Evolutionary conservation across 2,888 invertebrate species (phyloP), one percentile per base, ranked within the genome.

Genomic region (Mimachlamys varia): DNA sequence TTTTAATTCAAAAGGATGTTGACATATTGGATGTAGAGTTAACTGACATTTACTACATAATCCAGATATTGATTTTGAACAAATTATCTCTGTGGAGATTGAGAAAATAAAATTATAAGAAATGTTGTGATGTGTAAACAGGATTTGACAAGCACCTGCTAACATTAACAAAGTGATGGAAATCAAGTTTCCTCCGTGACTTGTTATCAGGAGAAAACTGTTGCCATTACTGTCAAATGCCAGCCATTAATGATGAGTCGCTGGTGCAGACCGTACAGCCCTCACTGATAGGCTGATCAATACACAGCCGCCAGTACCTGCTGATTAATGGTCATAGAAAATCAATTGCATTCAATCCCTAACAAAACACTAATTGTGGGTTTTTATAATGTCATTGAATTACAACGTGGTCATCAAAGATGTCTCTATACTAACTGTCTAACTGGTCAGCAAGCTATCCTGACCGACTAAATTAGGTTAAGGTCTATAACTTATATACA

Each of bases 51-150:
- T 76, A 76, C 76, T 76, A 76, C 76, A 76, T 76, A 76, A 76
- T 76, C 33, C 7, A 76, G 27, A 76, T 76, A 76, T 76, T 76
- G 76, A 76, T 76, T 76, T 76, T 33, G 27, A 22, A 76, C 76
- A 76, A 76, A 76, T 76, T 33, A 33, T 33, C 76, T 76, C 13
- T 0, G 76, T 12, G 15, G 33, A 76, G 76, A 76, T 76, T 76
- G 76, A 76, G 76, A 33, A 76, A 76, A 76, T 76, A 33, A 76
- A 76, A 33, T 76, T 76, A 76, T 76, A 76, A 76, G 76, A 76
- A 76, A 33, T 13, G 33, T 12, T 22, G 76, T 76, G 76, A 76
- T 76, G 76, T 76, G 76, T 13, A 76, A 76, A 76, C 15, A 33
- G 76, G 76, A 76, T 2, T 13, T 76, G 76, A 76, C 76, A 76